A percentile compares a stretch with the other conserved stretches of the same genome.
These are phyloP conservation scores for Thamnophis elegans DNA, from an alignment of 2,797 vertebrate genomes.

Conservation along the genomic window DNA sequence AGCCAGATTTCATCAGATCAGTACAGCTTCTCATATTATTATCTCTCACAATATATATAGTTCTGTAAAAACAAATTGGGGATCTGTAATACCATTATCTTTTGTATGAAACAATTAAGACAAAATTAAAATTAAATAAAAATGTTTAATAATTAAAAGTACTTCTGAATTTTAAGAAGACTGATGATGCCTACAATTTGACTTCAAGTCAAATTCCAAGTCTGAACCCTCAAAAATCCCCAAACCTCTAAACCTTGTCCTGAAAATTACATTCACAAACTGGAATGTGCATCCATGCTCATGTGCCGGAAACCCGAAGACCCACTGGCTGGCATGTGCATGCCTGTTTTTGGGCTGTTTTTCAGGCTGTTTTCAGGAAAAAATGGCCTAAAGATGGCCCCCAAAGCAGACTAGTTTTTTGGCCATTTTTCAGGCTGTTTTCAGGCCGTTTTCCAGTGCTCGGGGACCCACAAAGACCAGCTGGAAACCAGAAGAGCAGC, in stretches of 20 bases:
- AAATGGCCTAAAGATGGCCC: too few species aligned
- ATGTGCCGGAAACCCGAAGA: too few species aligned
- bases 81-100: background rate
- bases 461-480: too few species aligned
- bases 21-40: background rate
- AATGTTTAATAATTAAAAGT: background rate
- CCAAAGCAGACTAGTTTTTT: too few species aligned
- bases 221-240: background rate
- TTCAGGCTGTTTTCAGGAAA: too few species aligned
- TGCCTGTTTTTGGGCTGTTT: too few species aligned
- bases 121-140: background rate
- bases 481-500: too few species aligned
- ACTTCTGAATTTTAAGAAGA: background rate
- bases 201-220: background rate
- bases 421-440: too few species aligned
- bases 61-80: background rate
- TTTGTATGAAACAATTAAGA: background rate
- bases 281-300: too few species aligned
- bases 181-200: background rate
- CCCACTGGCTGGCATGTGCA: too few species aligned
- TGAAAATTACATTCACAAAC: background rate
- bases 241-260: background rate
- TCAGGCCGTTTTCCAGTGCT: too few species aligned
- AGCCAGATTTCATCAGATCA: background rate
- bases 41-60: background rate